Percentiles rank a stretch among this genome's conserved stretches.
These are phyloP conservation scores for Penaeus chinensis DNA, from an alignment of 1,140 invertebrate genomes.

Conservation along the genomic window DNA sequence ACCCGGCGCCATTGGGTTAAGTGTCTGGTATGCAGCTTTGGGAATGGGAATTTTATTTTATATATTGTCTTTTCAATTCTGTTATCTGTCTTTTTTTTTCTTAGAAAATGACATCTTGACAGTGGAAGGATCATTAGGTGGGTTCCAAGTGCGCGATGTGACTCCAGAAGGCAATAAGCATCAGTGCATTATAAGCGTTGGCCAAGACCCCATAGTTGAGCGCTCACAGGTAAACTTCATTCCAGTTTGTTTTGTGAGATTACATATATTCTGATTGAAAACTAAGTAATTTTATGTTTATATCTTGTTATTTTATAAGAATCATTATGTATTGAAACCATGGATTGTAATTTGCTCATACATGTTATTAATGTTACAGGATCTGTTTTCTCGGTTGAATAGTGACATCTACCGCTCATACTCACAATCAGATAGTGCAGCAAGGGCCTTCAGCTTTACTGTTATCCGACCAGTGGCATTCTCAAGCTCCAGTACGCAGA, in stretches of 20 bases:
- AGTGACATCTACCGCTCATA: slow-evolving; percentile 69
- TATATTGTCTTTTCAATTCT: background rate
- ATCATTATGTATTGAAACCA: too few species aligned
- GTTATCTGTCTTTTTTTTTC: slow-evolving; percentile 24
- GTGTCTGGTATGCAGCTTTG: too few species aligned
- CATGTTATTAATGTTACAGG: slow-evolving; percentile 17
- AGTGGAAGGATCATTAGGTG: slow-evolving; percentile 87
- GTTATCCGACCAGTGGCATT: slow-evolving; percentile 66
- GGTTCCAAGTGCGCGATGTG: slow-evolving; percentile 88
- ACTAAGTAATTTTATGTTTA: too few species aligned
- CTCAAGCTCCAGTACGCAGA: slow-evolving; percentile 19
- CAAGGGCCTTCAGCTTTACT: slow-evolving; percentile 70
- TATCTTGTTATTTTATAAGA: too few species aligned
- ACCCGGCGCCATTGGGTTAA: too few species aligned
- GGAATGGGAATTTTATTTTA: too few species aligned
- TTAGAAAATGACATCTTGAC: slow-evolving; percentile 71
- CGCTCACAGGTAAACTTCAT: slow-evolving; percentile 49
- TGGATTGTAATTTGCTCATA: background rate
- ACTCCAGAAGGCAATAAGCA: slow-evolving; percentile 85
- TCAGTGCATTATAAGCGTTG: slow-evolving; percentile 87
- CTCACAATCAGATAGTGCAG: slow-evolving; percentile 9
- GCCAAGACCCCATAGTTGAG: slow-evolving; percentile 77
- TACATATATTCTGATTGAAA: too few species aligned
- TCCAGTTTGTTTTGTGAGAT: background rate
- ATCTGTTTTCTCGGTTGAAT: slow-evolving; percentile 65